These are phyloP conservation scores for Pyrocephalus nanus DNA, from an alignment of 2,797 vertebrate species.

Conservation along the genomic window DNA sequence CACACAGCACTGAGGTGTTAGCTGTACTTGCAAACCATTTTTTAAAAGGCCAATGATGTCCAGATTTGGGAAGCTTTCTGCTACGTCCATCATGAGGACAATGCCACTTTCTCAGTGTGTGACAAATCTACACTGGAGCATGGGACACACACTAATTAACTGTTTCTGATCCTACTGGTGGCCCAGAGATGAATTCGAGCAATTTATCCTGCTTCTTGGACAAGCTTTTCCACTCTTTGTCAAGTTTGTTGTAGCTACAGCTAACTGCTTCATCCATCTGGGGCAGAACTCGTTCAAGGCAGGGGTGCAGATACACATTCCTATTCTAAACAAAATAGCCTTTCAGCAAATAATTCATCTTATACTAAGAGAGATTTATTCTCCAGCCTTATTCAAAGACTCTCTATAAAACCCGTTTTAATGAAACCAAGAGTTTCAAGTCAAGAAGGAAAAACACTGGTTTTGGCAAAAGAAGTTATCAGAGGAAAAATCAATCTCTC, in stretches of 20 bases:
- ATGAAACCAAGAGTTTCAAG: background rate
- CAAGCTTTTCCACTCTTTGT: background rate
- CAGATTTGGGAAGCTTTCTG: background rate
- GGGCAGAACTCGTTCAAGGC: background rate
- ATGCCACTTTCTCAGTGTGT: background rate
- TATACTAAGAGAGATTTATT: background rate
- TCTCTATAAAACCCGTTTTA: background rate
- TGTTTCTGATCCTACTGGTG: background rate
- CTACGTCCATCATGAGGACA: accelerated
- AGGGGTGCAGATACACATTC: background rate
- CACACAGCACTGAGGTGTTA: background rate
- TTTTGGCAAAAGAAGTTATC: background rate
- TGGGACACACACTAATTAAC: background rate
- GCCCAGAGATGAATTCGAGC: background rate
- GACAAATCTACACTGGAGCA: background rate
- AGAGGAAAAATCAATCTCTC: background rate
- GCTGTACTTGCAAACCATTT: background rate
- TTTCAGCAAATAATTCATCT: background rate
- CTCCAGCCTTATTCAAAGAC: background rate
- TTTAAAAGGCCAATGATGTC: background rate
- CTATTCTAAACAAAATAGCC: background rate
- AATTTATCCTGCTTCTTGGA: background rate
- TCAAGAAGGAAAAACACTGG: background rate
- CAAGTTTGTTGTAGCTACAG: background rate
- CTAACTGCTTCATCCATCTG: background rate